Base-by-base conservation (phyloP, 1,140 invertebrate species). In the Drosophila sp. region DNA sequence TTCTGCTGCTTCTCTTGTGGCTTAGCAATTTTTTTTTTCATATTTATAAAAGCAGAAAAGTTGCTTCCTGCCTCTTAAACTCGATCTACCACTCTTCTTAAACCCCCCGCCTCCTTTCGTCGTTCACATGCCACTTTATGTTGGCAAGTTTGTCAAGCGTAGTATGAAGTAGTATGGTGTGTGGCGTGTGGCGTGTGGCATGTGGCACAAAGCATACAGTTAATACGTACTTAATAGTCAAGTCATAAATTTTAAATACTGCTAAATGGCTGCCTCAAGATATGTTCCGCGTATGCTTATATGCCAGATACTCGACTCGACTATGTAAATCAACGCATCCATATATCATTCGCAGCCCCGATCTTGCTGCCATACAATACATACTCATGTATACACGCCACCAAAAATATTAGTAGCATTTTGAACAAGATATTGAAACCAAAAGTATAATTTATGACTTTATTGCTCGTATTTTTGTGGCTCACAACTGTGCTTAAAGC, bases 211-310 rank as follows among this genome's bases (percentile, higher is more conserved):
- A 86, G 81, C 71, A 75, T 78, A 76, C 73, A 73, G 69, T 89
- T 89, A 89, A 89, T 89, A 76, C 84, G 80, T 78, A 89, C 83
- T 89, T 89, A 89, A 89, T 89, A 83, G 83, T 80, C 83, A 80
- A 82, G 84, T 89, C 83, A 89, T 89, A 89, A 89, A 89, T 89
- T 89, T 89, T 89, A 89, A 89, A 89, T 83, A 83, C 83, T 89
- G 79, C 76, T 89, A 89, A 89, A 89, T 87, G 82, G 83, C 79
- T 72, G 83, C 79, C 76, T 78, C 83, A 89, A 89, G 82, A 71
- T 71, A 62, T 78, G 72, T 78, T 78, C 64, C 29, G 61, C 71
- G 66, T 75, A 66, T 78, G 72, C 72, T 78, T 76, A 78, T 62
- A 58, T 76, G 66, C 70, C 57, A 72, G 48, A 89, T 79, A 89